phyloP scores from a whole-genome alignment of 2,888 invertebrate species.

The Odontothrips loti region DNA sequence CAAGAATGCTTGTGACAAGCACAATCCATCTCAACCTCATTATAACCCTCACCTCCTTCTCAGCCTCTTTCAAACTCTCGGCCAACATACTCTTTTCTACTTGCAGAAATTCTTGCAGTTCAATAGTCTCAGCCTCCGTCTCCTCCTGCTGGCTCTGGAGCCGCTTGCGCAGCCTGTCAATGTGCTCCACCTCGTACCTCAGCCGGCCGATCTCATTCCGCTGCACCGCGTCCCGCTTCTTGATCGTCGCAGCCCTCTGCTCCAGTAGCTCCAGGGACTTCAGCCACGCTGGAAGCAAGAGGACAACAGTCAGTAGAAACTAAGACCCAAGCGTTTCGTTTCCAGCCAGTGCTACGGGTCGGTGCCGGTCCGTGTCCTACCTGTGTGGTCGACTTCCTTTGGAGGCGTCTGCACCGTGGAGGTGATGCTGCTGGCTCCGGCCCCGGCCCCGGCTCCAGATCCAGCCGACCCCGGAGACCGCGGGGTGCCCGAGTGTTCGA shows the following conservation, averaged over 20 bases:
- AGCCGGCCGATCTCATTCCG: slow-evolving; percentile 1
- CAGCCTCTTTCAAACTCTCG: slow-evolving; percentile 74
- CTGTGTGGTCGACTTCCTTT: slow-evolving; percentile 38
- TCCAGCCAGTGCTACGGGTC: neutral
- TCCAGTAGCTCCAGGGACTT: neutral
- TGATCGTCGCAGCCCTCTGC: neutral
- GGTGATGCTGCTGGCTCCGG: neutral
- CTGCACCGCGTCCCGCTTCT: neutral
- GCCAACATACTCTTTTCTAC: slow-evolving; percentile 76
- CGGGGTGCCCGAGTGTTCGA: neutral
- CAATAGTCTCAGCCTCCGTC: slow-evolving; percentile 72
- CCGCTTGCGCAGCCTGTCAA: neutral
- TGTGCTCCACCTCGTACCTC: neutral
- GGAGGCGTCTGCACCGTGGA: neutral
- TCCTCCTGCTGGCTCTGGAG: slow-evolving; percentile 64
- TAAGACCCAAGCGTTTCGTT: neutral
- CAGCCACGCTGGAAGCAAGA: neutral
- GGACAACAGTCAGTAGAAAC: no score
- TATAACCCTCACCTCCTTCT: slow-evolving; percentile 61
- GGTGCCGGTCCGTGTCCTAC: neutral
- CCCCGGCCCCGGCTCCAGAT: neutral
- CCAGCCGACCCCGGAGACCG: neutral
- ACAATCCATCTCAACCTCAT: neutral
- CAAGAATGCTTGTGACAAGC: neutral
- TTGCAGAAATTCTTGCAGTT: slow-evolving; percentile 83